These are phyloP conservation scores for Patella pellucida DNA, from an alignment of 2,888 invertebrate species.

Conservation along the genomic window DNA sequence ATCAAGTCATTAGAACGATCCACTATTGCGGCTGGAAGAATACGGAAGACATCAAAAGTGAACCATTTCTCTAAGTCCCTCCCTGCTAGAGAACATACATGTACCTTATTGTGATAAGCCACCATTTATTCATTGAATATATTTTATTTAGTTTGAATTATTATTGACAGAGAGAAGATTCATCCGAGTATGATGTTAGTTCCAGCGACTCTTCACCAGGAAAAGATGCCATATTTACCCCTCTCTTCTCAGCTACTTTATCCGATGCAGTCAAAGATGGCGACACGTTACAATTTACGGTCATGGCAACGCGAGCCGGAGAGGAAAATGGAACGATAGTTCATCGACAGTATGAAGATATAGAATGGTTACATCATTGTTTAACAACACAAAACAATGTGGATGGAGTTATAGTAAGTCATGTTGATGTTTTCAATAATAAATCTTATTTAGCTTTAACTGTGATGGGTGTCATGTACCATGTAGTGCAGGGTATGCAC, in stretches of 20 bases:
- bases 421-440: no score
- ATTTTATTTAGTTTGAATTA: no score
- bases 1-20: no score
- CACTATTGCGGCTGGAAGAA: no score
- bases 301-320: slow-evolving; percentile 39
- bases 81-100: no score
- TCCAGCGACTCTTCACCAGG: slow-evolving; percentile 35
- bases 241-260: slow-evolving; percentile 51
- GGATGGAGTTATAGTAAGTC: slow-evolving; percentile 70
- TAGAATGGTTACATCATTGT: slow-evolving; percentile 72
- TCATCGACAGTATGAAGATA: slow-evolving; percentile 70
- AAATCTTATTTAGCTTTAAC: no score
- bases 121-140: no score
- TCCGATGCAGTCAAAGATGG: slow-evolving; percentile 62
- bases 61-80: no score
- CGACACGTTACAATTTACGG: slow-evolving; percentile 56
- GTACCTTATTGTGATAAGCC: no score
- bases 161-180: slow-evolving; percentile 23
- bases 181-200: slow-evolving; percentile 42
- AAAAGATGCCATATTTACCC: slow-evolving; percentile 40
- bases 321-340: slow-evolving; percentile 35
- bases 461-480: no score
- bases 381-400: slow-evolving; percentile 66
- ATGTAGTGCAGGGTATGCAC: no score
- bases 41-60: no score